Conservation (phyloP, 2,797 vertebrate genomes). For the Linurgus olivaceus region DNA sequence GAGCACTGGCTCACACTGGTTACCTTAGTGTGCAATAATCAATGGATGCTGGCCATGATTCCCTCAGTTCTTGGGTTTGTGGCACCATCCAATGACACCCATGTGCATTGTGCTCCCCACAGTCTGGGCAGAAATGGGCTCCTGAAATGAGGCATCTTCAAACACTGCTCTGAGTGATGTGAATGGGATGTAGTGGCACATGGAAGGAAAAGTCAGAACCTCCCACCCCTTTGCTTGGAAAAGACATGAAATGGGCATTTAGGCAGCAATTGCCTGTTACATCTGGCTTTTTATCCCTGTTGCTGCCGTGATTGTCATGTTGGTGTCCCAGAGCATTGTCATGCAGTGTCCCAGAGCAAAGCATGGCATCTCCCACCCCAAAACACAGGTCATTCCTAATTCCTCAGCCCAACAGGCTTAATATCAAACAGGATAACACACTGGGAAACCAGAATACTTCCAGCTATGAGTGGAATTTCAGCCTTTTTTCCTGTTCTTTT, state of each 20-base stretch:
- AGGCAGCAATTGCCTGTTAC: not conserved
- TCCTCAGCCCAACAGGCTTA: not conserved
- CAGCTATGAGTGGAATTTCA: not conserved
- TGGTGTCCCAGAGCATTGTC: not conserved
- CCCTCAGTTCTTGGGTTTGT: not conserved
- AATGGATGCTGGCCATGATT: not conserved
- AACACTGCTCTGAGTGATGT: fast-evolving
- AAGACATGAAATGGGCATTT: not conserved
- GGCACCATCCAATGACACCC: not conserved
- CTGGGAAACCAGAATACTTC: not conserved
- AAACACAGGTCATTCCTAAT: not conserved
- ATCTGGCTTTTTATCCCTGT: not conserved
- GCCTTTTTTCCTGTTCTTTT: not conserved
- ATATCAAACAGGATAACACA: not conserved
- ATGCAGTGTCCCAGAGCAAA: not conserved
- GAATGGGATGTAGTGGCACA: fast-evolving
- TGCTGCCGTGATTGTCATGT: fast-evolving
- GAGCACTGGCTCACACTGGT: not conserved
- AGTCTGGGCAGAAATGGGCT: not conserved
- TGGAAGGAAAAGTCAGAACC: not conserved
- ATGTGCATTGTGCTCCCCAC: not conserved
- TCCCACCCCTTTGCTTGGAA: not conserved
- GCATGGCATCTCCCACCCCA: not conserved
- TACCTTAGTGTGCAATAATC: not conserved
- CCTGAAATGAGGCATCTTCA: not conserved